Base-by-base conservation (phyloP, 2,797 vertebrate species). In the Euphonia xanthogaster region DNA sequence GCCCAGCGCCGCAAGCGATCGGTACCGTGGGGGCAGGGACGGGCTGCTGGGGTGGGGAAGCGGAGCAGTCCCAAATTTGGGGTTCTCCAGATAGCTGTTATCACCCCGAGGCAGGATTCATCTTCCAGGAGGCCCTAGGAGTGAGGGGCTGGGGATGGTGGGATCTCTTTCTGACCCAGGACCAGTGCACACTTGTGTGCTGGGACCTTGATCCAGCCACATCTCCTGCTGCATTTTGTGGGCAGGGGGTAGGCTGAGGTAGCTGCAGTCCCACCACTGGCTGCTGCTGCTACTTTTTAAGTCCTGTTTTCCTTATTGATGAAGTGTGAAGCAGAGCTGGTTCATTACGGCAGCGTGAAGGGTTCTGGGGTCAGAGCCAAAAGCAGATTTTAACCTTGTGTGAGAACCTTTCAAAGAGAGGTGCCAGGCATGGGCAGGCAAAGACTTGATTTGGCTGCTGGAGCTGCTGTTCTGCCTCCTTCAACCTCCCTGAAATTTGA, bases 1-100 rank as follows among this genome's bases (percentile, higher is more conserved):
- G 7, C 93, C 25, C 96, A 95, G 89, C 95, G 92, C 10, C 91
- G 75, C 86, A 94, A 71, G 28, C 80, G 76, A 72, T n/a, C 18
- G 96, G 97, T 97, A 97, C 35, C 9, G 19, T 58, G 2, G 1
- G 8, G 48, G 16, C 50, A 53, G 37, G 8, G 33, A 2, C 0
- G 3, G 53, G 9, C 28, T 48, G 55, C 39, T 42, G 28, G 58
- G 63, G 5, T 39, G 65, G 86, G 37, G 30, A 39, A 6, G 0
- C 24, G 80, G 11, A 57, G 4, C 7, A 8, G 0, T 24, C 39
- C 33, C 44, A 60, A n/a, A 1, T 2, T 1, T 9, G 30, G 40
- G 28, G 28, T 74, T 60, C 67, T 86, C 31, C 67, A 57, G 44
- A 12, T 9, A 31, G 81, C 58, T 84, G 8, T 27, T 50, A 10